Evolutionary conservation across 2,113 vertebrate species (phyloP), one percentile per base, ranked within the genome.

Genomic region (Daubentonia madagascariensis): DNA sequence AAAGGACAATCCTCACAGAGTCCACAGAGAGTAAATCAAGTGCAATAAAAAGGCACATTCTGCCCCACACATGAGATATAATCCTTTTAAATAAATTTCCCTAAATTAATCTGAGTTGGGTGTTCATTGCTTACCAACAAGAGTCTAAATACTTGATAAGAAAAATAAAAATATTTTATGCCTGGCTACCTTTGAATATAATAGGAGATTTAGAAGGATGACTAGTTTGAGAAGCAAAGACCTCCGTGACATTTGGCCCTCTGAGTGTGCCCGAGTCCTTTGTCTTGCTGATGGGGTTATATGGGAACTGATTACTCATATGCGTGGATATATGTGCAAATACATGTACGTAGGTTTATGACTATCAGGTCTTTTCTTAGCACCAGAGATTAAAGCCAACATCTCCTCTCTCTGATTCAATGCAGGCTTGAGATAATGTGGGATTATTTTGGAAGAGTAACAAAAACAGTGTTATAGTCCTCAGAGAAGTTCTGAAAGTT

Each of bases 81-180:
- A 89, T 67, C 23, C 54, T 81, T 93, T 52, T 61, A 86, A 96
- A 59, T 67, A 68, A 70, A 87, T 48, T 75, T 80, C 68, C 43
- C 32, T 88, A 76, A 83, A 6, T n/a, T 93, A 54, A 89, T 88
- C 65, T 88, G 61, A 92, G 25, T 88, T 63, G 48, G 1, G 6
- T 70, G 23, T 54, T 94, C 80, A 28, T 11, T 86, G n/a, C n/a
- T 94, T 35, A 20, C 32, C 78, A 94, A 48, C 1, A 70, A 89
- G 67, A 93, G 40, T 90, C 40, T 86, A 95, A 94, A 50, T 84
- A 96, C 35, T 37, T 87, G 3, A 86, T 78, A 86, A 86, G 40
- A 91, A 73, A 90, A 85, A 78, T 35, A 25, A 68, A 88, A 76
- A 80, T 12, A 65, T 30, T 43, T 52, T 52, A 67, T 67, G 17